Evolutionary conservation across 2,888 invertebrate genomes (phyloP).

Genomic region (Oxystoma pomonae): DNA sequence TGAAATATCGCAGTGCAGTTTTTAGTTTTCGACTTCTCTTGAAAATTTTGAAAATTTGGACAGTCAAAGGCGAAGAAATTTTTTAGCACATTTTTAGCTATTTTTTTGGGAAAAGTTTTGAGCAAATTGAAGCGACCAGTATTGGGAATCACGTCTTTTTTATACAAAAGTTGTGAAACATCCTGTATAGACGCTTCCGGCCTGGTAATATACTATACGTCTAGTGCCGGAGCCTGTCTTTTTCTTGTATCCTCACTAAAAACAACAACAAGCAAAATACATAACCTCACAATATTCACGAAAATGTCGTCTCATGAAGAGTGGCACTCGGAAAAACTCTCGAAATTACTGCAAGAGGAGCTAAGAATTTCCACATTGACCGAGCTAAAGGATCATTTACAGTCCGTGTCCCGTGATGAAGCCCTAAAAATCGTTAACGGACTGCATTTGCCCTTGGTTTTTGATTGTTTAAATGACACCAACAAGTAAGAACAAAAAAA

Average conservation of each 20-base stretch:
- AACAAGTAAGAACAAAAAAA: constrained; percentile 47
- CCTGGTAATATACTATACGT: no score
- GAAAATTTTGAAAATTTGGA: no score
- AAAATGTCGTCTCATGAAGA: constrained; percentile 45
- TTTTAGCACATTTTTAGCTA: no score
- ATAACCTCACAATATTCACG: constrained; percentile 13
- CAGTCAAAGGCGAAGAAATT: no score
- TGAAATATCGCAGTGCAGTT: no score
- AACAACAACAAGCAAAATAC: neutral
- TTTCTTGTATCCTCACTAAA: neutral
- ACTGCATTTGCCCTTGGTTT: constrained; percentile 56
- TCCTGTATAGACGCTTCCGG: no score
- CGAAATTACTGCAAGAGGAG: constrained; percentile 47
- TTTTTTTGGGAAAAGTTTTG: no score
- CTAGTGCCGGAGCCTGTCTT: no score
- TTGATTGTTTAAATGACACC: constrained; percentile 59
- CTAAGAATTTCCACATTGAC: constrained; percentile 47
- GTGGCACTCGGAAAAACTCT: constrained; percentile 50
- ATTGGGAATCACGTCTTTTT: no score
- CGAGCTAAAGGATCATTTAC: constrained; percentile 48
- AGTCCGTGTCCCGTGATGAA: constrained; percentile 44
- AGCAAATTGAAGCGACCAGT: no score
- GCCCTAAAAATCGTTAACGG: constrained; percentile 43
- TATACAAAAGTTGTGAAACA: no score
- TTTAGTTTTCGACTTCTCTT: no score